phyloP scores from a whole-genome alignment of 1,140 invertebrate species.

The Maniola jurtina region DNA sequence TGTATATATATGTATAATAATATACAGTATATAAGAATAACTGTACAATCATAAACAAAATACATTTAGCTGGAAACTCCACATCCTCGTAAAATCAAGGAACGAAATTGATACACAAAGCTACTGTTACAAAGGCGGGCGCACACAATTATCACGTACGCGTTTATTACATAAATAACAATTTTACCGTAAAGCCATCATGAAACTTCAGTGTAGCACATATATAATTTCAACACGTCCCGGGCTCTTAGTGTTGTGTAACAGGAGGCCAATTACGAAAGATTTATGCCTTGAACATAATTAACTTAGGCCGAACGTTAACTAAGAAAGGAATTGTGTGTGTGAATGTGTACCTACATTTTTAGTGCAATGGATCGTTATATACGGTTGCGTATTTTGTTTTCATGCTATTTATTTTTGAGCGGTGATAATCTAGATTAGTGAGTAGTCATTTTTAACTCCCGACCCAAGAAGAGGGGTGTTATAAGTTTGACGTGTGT shows the following conservation, averaged over 20 bases:
- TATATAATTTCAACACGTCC: conserved; percentile 77
- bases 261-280: conserved; percentile 77
- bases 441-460: no score
- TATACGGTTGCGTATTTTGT: conserved; percentile 3
- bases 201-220: conserved; percentile 68
- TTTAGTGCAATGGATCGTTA: conserved; percentile 37
- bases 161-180: conserved; percentile 57
- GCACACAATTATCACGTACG: conserved; percentile 45
- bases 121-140: conserved; percentile 25
- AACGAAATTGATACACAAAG: conserved; percentile 27
- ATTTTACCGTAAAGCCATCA: conserved; percentile 59
- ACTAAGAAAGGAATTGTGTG: conserved; percentile 67
- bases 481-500: no score
- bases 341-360: conserved; percentile 25
- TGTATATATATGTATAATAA: no score
- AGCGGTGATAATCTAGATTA: no score
- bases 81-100: background rate
- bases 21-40: no score
- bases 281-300: conserved; percentile 76
- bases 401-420: conserved; percentile 6
- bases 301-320: conserved; percentile 76
- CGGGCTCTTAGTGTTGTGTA: conserved; percentile 73
- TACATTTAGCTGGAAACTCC: background rate
- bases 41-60: conserved; percentile 7
- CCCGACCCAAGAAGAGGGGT: no score